These are phyloP conservation scores for Belgica antarctica DNA, from an alignment of 2,888 invertebrate species.

Conservation along the genomic window DNA sequence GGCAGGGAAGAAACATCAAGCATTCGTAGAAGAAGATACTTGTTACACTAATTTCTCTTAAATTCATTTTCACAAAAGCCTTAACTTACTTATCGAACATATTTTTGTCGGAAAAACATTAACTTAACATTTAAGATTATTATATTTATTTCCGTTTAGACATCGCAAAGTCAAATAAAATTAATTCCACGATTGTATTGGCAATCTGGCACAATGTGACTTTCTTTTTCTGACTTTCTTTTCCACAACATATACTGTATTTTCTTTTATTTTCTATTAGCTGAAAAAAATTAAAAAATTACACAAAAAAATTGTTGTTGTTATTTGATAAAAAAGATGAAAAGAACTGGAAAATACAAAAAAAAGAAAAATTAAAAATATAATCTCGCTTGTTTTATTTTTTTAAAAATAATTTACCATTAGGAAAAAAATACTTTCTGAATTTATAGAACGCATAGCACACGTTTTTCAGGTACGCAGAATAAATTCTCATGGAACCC, in stretches of 20 bases:
- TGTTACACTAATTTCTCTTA: background rate
- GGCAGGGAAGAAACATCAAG: slow-evolving; percentile 56
- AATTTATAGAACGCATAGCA: no score
- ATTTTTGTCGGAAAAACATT: no score
- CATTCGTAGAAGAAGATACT: slow-evolving; percentile 52
- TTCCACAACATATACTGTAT: slow-evolving; percentile 1
- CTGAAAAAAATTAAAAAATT: slow-evolving; percentile 29
- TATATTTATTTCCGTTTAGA: slow-evolving; percentile 20
- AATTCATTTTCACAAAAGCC: background rate
- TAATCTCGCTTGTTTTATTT: no score
- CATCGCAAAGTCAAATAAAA: background rate
- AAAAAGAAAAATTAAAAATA: slow-evolving; percentile 38
- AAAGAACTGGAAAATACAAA: slow-evolving; percentile 39
- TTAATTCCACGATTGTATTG: background rate
- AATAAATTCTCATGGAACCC: no score
- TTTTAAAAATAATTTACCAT: no score
- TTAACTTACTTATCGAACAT: background rate
- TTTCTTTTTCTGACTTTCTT: slow-evolving; percentile 26
- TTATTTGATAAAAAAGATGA: slow-evolving; percentile 32
- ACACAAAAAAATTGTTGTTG: slow-evolving; percentile 43
- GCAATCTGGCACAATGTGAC: slow-evolving; percentile 1
- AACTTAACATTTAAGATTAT: no score
- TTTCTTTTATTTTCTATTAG: slow-evolving; percentile 10
- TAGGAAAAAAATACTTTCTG: no score
- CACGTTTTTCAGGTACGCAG: no score